These are phyloP conservation scores for Drosophila erecta DNA, from an alignment of 1,140 invertebrate genomes.

Conservation along the genomic window DNA sequence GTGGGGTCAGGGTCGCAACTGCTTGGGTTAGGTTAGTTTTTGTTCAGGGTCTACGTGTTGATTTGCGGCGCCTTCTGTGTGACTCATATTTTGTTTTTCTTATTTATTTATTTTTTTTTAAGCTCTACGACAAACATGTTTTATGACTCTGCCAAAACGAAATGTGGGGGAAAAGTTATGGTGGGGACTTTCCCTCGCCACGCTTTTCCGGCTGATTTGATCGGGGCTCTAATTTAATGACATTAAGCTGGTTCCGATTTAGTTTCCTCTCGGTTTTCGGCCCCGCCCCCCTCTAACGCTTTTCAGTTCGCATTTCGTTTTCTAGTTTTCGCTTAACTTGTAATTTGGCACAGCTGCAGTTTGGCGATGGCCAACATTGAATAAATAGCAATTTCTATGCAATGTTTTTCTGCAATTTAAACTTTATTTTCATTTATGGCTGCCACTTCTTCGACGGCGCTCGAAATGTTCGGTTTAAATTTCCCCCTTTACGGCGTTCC, in stretches of 20 bases:
- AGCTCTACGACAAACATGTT: constrained; percentile 30
- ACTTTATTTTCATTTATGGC: constrained; percentile 76
- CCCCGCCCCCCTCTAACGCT: background rate
- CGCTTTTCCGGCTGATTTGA: constrained; percentile 65
- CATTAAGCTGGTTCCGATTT: constrained; percentile 58
- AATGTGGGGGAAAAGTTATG: constrained; percentile 10
- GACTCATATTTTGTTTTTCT: constrained; percentile 5
- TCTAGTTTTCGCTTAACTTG: constrained; percentile 20
- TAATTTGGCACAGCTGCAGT: constrained; percentile 69
- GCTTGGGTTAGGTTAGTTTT: constrained; percentile 27
- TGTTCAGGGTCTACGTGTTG: constrained; percentile 62
- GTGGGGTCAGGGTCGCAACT: background rate
- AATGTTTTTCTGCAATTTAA: constrained; percentile 78
- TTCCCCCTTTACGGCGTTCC: constrained; percentile 35
- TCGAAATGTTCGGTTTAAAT: constrained; percentile 32
- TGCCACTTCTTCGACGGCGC: constrained; percentile 18
- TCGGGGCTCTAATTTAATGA: constrained; percentile 69
- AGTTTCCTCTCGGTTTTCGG: constrained; percentile 31
- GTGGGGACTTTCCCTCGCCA: constrained; percentile 33
- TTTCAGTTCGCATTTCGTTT: constrained; percentile 13
- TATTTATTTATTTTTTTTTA: constrained; percentile 1
- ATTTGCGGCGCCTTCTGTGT: constrained; percentile 54
- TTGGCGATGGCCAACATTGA: constrained; percentile 57
- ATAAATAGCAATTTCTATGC: constrained; percentile 74
- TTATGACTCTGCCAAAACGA: constrained; percentile 47